Evolutionary conservation across 2,113 vertebrate species (phyloP).

Genomic region (Fukomys damarensis): DNA sequence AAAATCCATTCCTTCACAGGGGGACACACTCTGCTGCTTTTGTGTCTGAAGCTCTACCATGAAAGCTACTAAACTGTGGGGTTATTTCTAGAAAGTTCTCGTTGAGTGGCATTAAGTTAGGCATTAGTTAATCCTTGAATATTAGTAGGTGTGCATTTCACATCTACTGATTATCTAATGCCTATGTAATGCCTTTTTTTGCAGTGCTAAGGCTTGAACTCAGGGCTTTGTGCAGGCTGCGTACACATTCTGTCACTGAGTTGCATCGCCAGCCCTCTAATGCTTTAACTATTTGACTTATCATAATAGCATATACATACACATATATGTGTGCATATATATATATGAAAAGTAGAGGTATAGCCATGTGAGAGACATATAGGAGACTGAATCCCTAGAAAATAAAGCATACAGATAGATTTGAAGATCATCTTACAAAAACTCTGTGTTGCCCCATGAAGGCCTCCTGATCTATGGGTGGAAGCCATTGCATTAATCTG

Average conservation of each 20-base stretch:
- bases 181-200: not conserved
- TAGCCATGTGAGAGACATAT: not conserved
- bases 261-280: not conserved
- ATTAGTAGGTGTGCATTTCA: not conserved
- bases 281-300: not conserved
- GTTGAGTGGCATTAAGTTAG: not conserved
- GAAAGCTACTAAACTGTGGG: not conserved
- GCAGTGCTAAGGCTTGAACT: not conserved
- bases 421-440: slow-evolving; percentile 16
- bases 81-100: slow-evolving; percentile 1
- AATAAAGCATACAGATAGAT: not conserved
- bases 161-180: not conserved
- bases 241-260: not conserved
- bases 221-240: not conserved
- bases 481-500: not conserved
- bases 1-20: not conserved
- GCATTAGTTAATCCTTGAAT: not conserved
- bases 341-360: not conserved
- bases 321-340: not conserved
- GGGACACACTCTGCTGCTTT: too few species aligned
- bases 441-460: not conserved
- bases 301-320: not conserved
- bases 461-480: not conserved
- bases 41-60: not conserved
- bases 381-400: not conserved